A percentile compares a stretch with the other conserved stretches of the same genome.
phyloP scores from a whole-genome alignment of 2,113 vertebrate genomes.

The Aplodontia rufa region DNA sequence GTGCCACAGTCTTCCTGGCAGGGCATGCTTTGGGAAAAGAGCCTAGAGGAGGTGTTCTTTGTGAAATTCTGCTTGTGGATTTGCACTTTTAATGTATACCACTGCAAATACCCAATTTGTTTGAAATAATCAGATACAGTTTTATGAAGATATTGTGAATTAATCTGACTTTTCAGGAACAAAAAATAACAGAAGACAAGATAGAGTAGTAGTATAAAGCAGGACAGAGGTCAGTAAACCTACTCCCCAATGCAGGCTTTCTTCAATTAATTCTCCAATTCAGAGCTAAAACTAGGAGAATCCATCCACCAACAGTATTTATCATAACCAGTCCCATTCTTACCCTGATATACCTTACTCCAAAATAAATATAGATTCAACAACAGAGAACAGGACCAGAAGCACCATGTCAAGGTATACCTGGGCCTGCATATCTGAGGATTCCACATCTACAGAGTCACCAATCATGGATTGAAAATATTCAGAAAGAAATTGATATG shows the following conservation, averaged over 20 bases:
- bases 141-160: constrained; percentile 35
- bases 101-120: neutral
- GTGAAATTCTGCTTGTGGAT: neutral
- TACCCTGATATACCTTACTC: neutral
- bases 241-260: neutral
- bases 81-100: neutral
- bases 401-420: neutral
- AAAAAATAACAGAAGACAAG: neutral
- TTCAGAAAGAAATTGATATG: neutral
- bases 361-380: neutral
- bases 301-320: neutral
- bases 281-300: neutral
- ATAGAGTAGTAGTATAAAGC: neutral
- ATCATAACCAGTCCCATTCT: neutral
- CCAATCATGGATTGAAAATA: neutral
- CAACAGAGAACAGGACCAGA: neutral
- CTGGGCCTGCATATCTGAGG: neutral
- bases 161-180: neutral
- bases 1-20: constrained; percentile 9
- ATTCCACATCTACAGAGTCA: neutral
- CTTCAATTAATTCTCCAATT: neutral
- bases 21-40: neutral
- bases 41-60: constrained; percentile 5
- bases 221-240: neutral
- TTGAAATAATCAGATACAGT: constrained; percentile 37